These are phyloP conservation scores for Ariopsis seemanni DNA, from an alignment of 2,113 vertebrate species.

Conservation along the genomic window DNA sequence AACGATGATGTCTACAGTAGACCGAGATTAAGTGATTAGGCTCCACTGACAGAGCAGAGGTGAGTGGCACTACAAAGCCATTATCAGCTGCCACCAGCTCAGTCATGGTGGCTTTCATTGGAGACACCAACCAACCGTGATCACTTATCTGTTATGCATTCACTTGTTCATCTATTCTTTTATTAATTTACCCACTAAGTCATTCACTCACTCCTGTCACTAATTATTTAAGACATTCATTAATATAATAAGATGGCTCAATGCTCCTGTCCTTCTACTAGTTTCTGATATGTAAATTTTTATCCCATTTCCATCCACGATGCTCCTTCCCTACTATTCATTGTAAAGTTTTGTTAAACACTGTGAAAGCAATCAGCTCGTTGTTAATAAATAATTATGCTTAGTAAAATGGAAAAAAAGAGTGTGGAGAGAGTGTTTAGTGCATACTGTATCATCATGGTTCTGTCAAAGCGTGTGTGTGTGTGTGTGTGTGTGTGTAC, in stretches of 20 bases:
- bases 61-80: constrained; percentile 33
- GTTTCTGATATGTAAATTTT: constrained; percentile 28
- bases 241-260: constrained; percentile 11
- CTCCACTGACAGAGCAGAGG: constrained; percentile 71
- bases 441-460: background rate
- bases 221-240: constrained; percentile 30
- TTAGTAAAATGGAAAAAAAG: background rate
- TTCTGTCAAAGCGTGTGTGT: constrained; percentile 1
- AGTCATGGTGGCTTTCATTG: background rate
- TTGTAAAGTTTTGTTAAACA: constrained; percentile 82
- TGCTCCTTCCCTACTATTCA: constrained; percentile 58
- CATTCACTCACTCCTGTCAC: constrained; percentile 9
- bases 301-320: constrained; percentile 1
- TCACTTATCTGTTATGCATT: constrained; percentile 19
- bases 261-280: background rate
- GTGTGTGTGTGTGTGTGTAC: background rate
- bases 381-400: constrained; percentile 83
- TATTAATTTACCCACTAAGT: constrained; percentile 6
- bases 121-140: background rate
- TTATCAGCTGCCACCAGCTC: constrained; percentile 19
- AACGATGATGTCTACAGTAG: constrained; percentile 86
- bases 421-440: background rate
- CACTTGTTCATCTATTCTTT: constrained; percentile 15
- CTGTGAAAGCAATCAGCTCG: constrained; percentile 82
- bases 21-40: constrained; percentile 93